phyloP scores from a whole-genome alignment of 2,113 vertebrate species.

The Microcebus jonahi region DNA sequence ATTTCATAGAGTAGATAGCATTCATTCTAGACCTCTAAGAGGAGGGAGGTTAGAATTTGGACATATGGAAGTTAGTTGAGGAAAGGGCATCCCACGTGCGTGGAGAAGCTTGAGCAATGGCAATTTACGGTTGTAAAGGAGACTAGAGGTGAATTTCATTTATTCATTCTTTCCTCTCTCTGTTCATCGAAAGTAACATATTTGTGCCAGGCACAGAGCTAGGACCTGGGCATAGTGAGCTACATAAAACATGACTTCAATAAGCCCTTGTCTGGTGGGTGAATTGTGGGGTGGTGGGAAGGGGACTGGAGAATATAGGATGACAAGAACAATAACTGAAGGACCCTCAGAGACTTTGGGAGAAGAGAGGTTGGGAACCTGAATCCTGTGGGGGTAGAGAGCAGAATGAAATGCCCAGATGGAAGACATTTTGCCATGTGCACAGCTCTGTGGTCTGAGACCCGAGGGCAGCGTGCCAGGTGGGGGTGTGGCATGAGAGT shows the following conservation, averaged over 20 bases:
- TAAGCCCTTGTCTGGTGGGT: neutral
- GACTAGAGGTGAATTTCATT: neutral
- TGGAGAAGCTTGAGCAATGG: neutral
- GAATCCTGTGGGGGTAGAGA: neutral
- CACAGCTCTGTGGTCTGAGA: neutral
- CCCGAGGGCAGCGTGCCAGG: too few species aligned
- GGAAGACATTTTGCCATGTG: rapidly evolving
- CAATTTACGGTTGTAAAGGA: neutral
- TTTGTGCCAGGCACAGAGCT: neutral
- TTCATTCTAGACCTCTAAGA: neutral
- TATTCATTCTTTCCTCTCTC: neutral
- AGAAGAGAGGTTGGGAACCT: rapidly evolving
- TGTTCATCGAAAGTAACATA: neutral
- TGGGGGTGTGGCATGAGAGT: too few species aligned
- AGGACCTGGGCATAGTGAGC: neutral
- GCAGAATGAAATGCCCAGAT: neutral
- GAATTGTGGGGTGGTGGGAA: neutral
- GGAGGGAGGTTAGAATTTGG: neutral
- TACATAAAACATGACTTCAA: neutral
- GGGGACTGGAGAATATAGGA: neutral
- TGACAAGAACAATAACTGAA: neutral
- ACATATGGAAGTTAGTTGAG: neutral
- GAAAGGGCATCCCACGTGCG: too few species aligned
- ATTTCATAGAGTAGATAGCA: neutral
- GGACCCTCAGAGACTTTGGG: neutral